These are phyloP conservation scores for Pangasius macronema DNA, from an alignment of 2,797 vertebrate species.

Conservation along the genomic window DNA sequence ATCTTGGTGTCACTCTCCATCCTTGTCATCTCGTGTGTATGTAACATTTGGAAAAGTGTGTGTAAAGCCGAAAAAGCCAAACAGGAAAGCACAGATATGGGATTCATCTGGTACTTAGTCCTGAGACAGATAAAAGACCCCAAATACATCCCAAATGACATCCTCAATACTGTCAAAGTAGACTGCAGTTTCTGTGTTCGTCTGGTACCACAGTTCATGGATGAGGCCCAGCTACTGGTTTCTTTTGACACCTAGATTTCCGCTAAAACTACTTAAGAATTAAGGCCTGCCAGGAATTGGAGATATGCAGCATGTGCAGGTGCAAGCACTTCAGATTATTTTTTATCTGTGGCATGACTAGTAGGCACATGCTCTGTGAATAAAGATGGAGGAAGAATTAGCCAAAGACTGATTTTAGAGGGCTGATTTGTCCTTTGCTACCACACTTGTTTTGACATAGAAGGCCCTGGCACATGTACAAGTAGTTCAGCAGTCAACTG, in stretches of 20 bases:
- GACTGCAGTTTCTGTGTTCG: not conserved
- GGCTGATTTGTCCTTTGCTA: not conserved
- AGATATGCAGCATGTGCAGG: not conserved
- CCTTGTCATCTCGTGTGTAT: not conserved
- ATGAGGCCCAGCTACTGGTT: not conserved
- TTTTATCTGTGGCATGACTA: conserved; percentile 4
- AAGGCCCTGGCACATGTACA: not conserved
- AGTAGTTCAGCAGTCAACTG: conserved; percentile 1
- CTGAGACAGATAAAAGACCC: not conserved
- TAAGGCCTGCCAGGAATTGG: not conserved
- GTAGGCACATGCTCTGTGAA: conserved; percentile 5
- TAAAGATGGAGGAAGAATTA: not conserved
- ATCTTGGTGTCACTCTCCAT: not conserved
- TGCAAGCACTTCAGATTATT: not conserved
- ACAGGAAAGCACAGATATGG: not conserved
- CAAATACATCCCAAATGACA: not conserved
- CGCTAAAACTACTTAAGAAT: not conserved
- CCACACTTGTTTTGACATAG: not conserved
- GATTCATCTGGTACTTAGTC: not conserved
- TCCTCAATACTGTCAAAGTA: not conserved
- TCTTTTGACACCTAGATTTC: not conserved
- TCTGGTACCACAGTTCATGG: not conserved
- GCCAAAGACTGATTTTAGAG: not conserved
- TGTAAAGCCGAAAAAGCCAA: not conserved
- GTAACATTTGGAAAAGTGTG: not conserved